These are phyloP conservation scores for Tragelaphus buxtoni DNA, from an alignment of 2,113 vertebrate genomes.

Conservation along the genomic window DNA sequence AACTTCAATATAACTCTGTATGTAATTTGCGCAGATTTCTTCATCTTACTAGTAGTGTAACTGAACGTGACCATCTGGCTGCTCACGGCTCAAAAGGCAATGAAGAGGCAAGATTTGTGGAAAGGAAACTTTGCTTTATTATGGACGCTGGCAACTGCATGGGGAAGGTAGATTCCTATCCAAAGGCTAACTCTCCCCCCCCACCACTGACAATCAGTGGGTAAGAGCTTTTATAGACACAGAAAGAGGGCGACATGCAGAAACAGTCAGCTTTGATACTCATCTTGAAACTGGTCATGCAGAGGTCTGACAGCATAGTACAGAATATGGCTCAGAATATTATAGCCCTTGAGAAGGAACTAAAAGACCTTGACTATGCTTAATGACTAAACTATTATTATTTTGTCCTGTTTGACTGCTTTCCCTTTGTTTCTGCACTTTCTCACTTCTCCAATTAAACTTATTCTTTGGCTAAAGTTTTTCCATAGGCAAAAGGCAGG, in stretches of 20 bases:
- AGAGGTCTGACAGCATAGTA: background rate
- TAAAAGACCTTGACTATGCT: background rate
- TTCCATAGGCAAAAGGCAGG: background rate
- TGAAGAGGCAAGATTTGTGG: background rate
- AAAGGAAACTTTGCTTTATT: background rate
- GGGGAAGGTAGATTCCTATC: background rate
- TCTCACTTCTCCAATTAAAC: background rate
- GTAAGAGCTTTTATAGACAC: background rate
- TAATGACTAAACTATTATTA: background rate
- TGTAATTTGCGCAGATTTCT: background rate
- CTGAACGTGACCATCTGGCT: background rate
- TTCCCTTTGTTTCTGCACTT: background rate
- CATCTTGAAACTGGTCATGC: background rate
- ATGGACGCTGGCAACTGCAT: accelerated
- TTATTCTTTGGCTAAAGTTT: background rate
- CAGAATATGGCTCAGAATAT: background rate
- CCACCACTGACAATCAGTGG: background rate
- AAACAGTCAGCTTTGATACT: background rate
- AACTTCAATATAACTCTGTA: background rate
- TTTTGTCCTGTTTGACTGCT: background rate
- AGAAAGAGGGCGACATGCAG: background rate
- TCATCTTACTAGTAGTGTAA: background rate
- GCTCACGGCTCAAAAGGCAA: background rate
- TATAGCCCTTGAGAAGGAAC: background rate
- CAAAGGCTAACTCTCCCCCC: background rate